These are phyloP conservation scores for Xenentodon cancila DNA, from an alignment of 2,797 vertebrate species.

Conservation along the genomic window DNA sequence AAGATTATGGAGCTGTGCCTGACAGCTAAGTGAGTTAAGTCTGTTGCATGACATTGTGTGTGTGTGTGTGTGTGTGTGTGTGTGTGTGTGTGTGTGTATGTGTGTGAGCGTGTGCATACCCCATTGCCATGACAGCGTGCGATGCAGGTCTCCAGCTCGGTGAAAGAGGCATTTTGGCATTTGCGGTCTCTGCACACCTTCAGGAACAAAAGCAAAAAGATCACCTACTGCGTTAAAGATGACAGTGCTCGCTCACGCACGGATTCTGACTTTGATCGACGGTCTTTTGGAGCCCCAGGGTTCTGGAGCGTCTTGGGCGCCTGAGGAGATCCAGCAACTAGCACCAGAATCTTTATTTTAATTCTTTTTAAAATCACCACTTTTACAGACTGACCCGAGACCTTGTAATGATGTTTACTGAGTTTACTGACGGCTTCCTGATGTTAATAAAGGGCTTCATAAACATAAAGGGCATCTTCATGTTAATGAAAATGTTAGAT, in stretches of 20 bases:
- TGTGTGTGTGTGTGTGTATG: too few species aligned
- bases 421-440: too few species aligned
- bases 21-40: constrained; percentile 34
- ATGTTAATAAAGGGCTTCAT: too few species aligned
- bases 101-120: constrained; percentile 72
- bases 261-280: constrained; percentile 15
- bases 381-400: constrained; percentile 1
- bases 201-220: constrained; percentile 53
- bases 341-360: constrained; percentile 23
- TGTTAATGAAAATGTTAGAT: too few species aligned
- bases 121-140: constrained; percentile 85
- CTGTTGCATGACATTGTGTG: constrained; percentile 12
- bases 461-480: too few species aligned
- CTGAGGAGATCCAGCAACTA: constrained; percentile 15
- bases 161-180: constrained; percentile 90
- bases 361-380: constrained; percentile 10
- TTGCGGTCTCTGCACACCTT: constrained; percentile 92
- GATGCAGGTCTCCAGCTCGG: constrained; percentile 87
- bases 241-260: constrained; percentile 9
- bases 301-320: constrained; percentile 28
- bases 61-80: too few species aligned
- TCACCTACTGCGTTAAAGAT: constrained; percentile 32
- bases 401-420: constrained; percentile 11
- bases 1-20: constrained; percentile 50
- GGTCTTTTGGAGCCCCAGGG: constrained; percentile 29